Evolutionary conservation across 30 jellyfish, hydroid and myxozoan species (phyloP), one percentile per base, ranked within the genome.

Genomic region (Hydractinia symbiolongicarpus): DNA sequence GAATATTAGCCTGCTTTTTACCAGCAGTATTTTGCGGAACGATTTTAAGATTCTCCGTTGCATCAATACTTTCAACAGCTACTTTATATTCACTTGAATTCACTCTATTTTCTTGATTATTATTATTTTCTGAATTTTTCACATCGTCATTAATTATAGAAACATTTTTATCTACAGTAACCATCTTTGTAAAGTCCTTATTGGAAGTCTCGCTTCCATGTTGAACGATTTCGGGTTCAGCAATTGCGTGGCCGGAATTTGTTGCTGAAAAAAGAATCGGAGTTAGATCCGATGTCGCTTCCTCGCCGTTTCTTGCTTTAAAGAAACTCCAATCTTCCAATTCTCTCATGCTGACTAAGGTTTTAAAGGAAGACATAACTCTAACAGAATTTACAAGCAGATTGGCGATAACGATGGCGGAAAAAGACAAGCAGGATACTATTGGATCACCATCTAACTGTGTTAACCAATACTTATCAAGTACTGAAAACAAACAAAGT

Each of bases 321-420:
- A 7, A 64, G 44, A 30, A 30, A 13, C 76, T 53, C 84, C 84
- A 64, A 10, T 88, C 83, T 51, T 66, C 86, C 17, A 88, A 83
- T 77, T 88, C 96, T 53, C 76, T 80, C 6, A 79, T 83, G 90
- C 96, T 88, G 4, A 82, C 81, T 15, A 88, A 72, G 40, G 96
- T 88, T 56, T 88, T 88, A 58, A 75, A 88, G 5, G 96, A 83
- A 13, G 90, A 89, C 75, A 77, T 76, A 20, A 72, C 80, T 50
- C 5, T 55, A 2, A 8, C 79, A 0, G 76, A 82, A 50, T 72
- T 17, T 4, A 61, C 60, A 54, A 72, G 40, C 19, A 88, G 61
- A 73, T 20, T 82, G 5, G 85, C 83, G 73, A 83, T 83, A 55
- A 81, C 62, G 10, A 83, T 84, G 10, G 95, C 95, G 5, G 90